phyloP scores from a whole-genome alignment of 2,797 vertebrate genomes.

The Glyptemys insculpta region DNA sequence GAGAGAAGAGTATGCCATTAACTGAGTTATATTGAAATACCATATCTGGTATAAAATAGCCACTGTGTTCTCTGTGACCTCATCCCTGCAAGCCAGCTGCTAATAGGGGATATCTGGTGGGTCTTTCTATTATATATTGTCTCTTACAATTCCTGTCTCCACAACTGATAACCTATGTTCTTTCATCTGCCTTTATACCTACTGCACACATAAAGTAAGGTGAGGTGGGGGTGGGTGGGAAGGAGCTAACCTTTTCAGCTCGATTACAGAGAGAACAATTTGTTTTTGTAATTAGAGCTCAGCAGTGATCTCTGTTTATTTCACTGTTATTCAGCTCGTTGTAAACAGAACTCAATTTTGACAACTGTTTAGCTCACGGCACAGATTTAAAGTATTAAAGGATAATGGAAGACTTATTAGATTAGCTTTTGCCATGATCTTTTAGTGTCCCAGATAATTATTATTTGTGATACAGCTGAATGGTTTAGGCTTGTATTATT shows the following conservation, averaged over 20 bases:
- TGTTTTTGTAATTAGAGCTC: slow-evolving; percentile 75
- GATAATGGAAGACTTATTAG: slow-evolving; percentile 84
- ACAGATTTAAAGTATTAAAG: slow-evolving; percentile 82
- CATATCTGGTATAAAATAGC: slow-evolving; percentile 23
- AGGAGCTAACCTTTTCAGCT: slow-evolving; percentile 64
- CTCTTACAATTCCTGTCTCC: slow-evolving; percentile 1
- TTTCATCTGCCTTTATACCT: slow-evolving; percentile 8
- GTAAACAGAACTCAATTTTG: slow-evolving; percentile 80
- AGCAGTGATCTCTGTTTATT: slow-evolving; percentile 69
- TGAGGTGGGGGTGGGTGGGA: not conserved
- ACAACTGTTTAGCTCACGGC: slow-evolving; percentile 81
- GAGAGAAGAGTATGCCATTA: slow-evolving; percentile 26
- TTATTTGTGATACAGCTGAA: slow-evolving; percentile 73
- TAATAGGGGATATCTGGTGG: slow-evolving; percentile 37
- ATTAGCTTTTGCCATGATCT: slow-evolving; percentile 82
- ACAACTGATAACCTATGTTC: slow-evolving; percentile 26
- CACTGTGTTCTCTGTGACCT: not conserved
- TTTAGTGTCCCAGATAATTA: slow-evolving; percentile 82
- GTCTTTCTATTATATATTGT: slow-evolving; percentile 25
- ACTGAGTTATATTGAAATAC: slow-evolving; percentile 55
- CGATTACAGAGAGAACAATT: slow-evolving; percentile 69
- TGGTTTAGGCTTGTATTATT: slow-evolving; percentile 64
- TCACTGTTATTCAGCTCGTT: slow-evolving; percentile 64
- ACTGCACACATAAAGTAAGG: slow-evolving; percentile 3
- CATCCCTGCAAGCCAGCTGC: slow-evolving; percentile 37